Conservation (phyloP, 2,797 vertebrate species). For the Liasis olivaceus region DNA sequence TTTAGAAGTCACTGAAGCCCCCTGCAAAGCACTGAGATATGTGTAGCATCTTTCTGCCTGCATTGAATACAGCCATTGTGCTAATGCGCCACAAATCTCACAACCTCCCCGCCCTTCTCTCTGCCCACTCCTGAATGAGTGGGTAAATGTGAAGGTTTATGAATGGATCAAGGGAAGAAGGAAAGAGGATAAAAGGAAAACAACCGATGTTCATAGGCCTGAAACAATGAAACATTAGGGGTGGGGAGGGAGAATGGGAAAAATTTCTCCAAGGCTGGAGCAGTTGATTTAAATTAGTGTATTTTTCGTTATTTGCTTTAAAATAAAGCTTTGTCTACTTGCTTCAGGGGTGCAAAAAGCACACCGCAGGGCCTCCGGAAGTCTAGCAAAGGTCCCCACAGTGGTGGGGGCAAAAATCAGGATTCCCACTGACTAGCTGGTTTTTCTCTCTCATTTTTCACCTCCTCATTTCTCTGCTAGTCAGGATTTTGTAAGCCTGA, state of each 20-base stretch:
- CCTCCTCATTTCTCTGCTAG: background rate
- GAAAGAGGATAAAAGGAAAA: background rate
- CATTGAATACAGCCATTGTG: background rate
- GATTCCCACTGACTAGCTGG: background rate
- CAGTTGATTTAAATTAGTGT: background rate
- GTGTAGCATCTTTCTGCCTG: background rate
- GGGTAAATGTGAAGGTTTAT: background rate
- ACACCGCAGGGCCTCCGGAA: background rate
- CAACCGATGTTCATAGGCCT: background rate
- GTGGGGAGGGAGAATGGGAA: background rate
- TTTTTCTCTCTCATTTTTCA: background rate
- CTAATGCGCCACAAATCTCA: background rate
- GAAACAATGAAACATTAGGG: background rate
- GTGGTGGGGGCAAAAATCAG: background rate
- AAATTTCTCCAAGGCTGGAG: background rate
- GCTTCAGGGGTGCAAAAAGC: background rate
- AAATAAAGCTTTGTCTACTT: background rate
- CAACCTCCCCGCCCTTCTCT: background rate
- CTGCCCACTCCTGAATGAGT: background rate
- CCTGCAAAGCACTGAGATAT: background rate
- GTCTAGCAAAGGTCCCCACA: background rate
- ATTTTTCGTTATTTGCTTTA: background rate
- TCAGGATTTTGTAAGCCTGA: background rate
- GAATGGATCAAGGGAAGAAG: background rate
- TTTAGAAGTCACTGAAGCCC: background rate